Conservation (phyloP, 2,113 vertebrate genomes). For the Pungitius pungitius region DNA sequence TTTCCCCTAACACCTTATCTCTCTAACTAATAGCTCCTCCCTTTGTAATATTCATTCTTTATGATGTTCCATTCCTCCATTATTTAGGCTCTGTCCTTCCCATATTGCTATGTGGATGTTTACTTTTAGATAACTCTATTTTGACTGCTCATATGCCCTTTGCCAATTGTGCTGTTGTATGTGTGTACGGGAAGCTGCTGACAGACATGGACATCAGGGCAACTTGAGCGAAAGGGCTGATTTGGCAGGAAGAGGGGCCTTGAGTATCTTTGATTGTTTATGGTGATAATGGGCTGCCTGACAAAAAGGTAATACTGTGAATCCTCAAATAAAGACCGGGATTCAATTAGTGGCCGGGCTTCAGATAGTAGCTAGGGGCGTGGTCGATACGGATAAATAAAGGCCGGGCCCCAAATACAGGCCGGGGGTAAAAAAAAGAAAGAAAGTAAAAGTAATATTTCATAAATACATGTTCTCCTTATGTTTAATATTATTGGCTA, state of each 20-base stretch:
- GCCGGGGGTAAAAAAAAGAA: no score
- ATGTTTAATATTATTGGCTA: no score
- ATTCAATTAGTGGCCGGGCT: no score
- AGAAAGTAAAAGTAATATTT: no score
- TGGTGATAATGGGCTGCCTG: conserved; percentile 48
- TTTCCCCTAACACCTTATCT: conserved; percentile 71
- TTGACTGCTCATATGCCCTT: conserved; percentile 60
- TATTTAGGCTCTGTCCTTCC: conserved; percentile 12
- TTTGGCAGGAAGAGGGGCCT: conserved; percentile 18
- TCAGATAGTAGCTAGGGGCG: no score
- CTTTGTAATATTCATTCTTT: conserved; percentile 11
- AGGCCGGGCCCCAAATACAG: no score
- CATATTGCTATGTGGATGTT: conserved; percentile 55
- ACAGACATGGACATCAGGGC: conserved; percentile 61
- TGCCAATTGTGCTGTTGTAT: conserved; percentile 25
- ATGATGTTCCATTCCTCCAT: conserved; percentile 21
- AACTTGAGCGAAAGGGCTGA: conserved; percentile 38
- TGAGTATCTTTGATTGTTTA: conserved; percentile 48
- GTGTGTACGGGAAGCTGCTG: conserved; percentile 47
- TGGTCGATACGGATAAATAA: no score
- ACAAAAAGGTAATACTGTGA: no score
- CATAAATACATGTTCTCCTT: no score
- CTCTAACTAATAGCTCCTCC: conserved; percentile 43
- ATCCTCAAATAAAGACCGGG: no score
- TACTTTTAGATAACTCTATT: conserved; percentile 67